Base-by-base conservation (phyloP, 2,888 invertebrate species). In the Patella pellucida region DNA sequence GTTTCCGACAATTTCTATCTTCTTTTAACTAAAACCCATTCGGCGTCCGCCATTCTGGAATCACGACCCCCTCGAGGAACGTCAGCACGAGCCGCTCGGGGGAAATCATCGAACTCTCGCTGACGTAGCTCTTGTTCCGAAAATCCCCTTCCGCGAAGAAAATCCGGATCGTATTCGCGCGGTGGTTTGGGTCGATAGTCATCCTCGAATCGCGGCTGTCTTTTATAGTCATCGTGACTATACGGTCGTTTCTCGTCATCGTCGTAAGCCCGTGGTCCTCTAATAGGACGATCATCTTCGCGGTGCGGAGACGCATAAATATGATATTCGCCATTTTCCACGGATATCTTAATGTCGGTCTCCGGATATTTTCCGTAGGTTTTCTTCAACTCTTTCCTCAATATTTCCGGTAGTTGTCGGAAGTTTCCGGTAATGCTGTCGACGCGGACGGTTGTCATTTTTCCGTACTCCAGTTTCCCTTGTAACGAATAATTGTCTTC, bases 381-480 rank as follows among this genome's bases (percentile, higher is more conserved):
- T 27, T 75, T 72, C 41, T 74, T 41, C n/a, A 82, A 77, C 67
- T 82, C 82, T 5, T 69, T 27, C 15, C 76, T 69, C 16, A 82
- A 69, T 54, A 80, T 78, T 7, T 80, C 81, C 0, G 82, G 82
- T 7, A 82, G 72, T 3, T 76, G 72, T 52, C 70, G 74, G 67
- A 82, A 82, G 14, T 75, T 72, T 3, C 74, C 76, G 9, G 72
- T 68, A 3, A 71, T 68, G 27, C 79, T 75, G 31, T 79, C 71
- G 19, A 81, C 75, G 52, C 78, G 73, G n/a, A 82, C 76, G 50
- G 77, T 80, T 31, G 76, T 76, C 27, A 82, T 68, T 16, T 76
- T 75, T 14, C 82, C 82, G 27, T 71, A 82, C 27, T 81, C 77
- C n/a, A 82, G 69, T 16, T 76, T 74, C 0, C 77, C 80, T 71